These are phyloP conservation scores for Corella eumyota DNA, from an alignment of 23 tunicate genomes.

Conservation along the genomic window DNA sequence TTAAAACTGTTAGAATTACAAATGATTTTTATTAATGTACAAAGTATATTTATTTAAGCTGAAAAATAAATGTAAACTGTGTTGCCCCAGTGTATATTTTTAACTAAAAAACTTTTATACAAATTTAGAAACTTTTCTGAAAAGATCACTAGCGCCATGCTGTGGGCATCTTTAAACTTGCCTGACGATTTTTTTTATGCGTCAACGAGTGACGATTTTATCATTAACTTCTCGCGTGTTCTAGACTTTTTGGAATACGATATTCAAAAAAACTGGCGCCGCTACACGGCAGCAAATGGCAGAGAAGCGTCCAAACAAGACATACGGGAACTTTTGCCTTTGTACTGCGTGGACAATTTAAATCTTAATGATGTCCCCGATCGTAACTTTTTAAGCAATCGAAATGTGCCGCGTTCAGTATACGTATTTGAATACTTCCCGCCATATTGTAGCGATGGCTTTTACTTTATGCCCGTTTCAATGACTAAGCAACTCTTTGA, in stretches of 20 bases:
- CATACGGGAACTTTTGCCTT: slow-evolving; percentile 11
- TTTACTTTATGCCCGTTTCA: slow-evolving; percentile 66
- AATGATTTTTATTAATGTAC: no score
- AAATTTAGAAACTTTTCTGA: slow-evolving; percentile 27
- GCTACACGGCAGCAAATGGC: slow-evolving; percentile 4
- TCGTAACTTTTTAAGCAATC: slow-evolving; percentile 30
- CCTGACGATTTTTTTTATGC: slow-evolving; percentile 33
- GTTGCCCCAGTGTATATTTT: no score
- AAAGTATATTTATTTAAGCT: no score
- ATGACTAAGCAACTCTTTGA: slow-evolving; percentile 32
- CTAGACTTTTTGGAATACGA: slow-evolving; percentile 31
- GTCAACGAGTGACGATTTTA: slow-evolving; percentile 56
- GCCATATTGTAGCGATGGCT: slow-evolving; percentile 86
- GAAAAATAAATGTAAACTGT: no score
- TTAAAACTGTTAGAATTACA: no score
- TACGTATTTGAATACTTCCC: slow-evolving; percentile 36
- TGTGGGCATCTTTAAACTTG: slow-evolving; percentile 34
- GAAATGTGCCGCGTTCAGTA: slow-evolving; percentile 17
- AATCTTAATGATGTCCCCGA: slow-evolving; percentile 25
- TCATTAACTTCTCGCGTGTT: slow-evolving; percentile 24
- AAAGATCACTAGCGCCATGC: slow-evolving; percentile 42
- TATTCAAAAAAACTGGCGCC: slow-evolving; percentile 20
- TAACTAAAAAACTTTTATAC: background rate
- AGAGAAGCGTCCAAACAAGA: background rate
- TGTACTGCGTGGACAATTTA: slow-evolving; percentile 33